These are phyloP conservation scores for Chionomys nivalis DNA, from an alignment of 2,113 vertebrate genomes.

Conservation along the genomic window DNA sequence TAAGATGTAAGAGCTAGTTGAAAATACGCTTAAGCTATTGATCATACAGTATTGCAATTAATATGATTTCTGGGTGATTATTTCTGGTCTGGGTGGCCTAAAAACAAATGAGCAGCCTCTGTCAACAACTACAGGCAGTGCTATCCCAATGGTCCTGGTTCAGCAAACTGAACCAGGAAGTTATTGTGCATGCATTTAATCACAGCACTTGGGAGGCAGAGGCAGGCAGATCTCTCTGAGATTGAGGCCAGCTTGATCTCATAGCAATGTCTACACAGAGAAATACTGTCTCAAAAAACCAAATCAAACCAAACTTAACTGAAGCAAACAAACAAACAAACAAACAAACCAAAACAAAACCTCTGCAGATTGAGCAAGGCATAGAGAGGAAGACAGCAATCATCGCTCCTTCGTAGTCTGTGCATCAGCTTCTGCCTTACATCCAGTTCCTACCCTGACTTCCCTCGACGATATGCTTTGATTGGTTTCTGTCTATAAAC, in stretches of 20 bases:
- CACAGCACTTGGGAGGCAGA: background rate
- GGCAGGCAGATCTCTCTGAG: background rate
- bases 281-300: background rate
- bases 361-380: background rate
- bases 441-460: background rate
- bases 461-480: background rate
- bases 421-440: background rate
- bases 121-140: no score
- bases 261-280: background rate
- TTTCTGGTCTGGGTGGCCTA: no score
- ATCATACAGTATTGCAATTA: no score
- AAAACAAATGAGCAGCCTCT: no score
- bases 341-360: background rate
- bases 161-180: background rate
- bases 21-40: no score
- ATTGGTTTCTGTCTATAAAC: background rate
- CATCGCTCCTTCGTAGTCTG: background rate
- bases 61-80: no score
- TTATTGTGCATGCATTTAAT: background rate
- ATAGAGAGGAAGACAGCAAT: background rate
- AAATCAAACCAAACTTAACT: no score
- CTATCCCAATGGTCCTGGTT: background rate
- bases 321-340: no score
- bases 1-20: no score
- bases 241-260: background rate